These are phyloP conservation scores for Yponomeuta sedellus DNA, from an alignment of 2,888 invertebrate species.

Conservation along the genomic window DNA sequence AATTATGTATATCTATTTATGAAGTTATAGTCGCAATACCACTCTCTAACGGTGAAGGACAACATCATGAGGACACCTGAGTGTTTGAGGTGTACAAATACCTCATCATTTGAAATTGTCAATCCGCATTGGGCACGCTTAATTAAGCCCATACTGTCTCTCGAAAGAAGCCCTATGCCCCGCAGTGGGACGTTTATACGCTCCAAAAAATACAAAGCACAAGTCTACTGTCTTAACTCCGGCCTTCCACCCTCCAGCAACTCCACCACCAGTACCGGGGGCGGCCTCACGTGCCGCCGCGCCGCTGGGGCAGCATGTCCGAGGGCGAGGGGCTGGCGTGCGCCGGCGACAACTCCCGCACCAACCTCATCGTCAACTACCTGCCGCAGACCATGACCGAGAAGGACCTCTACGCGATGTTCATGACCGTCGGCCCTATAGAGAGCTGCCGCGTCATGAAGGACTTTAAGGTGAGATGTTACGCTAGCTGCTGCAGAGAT, in stretches of 20 bases:
- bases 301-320: constrained; percentile 70
- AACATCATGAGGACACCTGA: too few species aligned
- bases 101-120: too few species aligned
- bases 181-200: too few species aligned
- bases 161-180: too few species aligned
- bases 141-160: too few species aligned
- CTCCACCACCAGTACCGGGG: constrained; percentile 62
- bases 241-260: constrained; percentile 43
- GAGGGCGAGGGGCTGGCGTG: constrained; percentile 64
- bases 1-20: too few species aligned
- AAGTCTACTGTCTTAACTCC: not conserved
- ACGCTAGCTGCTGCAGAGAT: too few species aligned
- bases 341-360: constrained; percentile 71
- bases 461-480: constrained; percentile 83
- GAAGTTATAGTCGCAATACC: too few species aligned
- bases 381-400: constrained; percentile 96
- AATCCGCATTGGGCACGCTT: too few species aligned
- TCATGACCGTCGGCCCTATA: constrained; percentile 90
- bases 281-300: constrained; percentile 36
- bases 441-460: constrained; percentile 95
- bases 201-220: too few species aligned
- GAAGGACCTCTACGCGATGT: constrained; percentile 91
- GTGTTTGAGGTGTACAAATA: too few species aligned
- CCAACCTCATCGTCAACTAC: constrained; percentile 96
- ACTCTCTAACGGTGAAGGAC: too few species aligned